Conservation (phyloP, 2,888 invertebrate genomes). For the Pristionchus exspectatus region DNA sequence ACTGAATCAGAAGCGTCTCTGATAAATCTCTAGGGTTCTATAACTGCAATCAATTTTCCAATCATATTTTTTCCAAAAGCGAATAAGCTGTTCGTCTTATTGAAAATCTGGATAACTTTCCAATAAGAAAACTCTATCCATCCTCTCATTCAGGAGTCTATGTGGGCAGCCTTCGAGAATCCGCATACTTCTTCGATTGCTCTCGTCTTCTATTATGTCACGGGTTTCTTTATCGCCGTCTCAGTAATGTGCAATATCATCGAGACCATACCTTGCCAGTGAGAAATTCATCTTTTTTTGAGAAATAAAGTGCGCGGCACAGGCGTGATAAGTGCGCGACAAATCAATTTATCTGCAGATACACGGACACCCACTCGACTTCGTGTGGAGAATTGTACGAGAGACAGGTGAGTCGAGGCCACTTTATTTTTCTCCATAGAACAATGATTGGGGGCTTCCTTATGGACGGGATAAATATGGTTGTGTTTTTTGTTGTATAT, state of each 20-base stretch:
- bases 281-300: background rate
- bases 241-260: slow-evolving; percentile 99
- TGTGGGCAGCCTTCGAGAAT: slow-evolving; percentile 99
- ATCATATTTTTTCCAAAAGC: too few relatives aligned
- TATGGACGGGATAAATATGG: background rate
- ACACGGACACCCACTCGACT: slow-evolving; percentile 61
- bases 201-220: slow-evolving; percentile 99
- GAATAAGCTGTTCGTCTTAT: too few relatives aligned
- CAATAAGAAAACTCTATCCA: background rate
- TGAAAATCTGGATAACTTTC: background rate
- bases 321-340: background rate
- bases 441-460: background rate
- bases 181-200: slow-evolving; percentile 98
- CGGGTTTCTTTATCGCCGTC: slow-evolving; percentile 96
- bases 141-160: slow-evolving; percentile 80
- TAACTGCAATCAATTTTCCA: too few relatives aligned
- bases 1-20: background rate
- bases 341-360: slow-evolving; percentile 52
- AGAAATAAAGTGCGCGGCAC: background rate
- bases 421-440: background rate
- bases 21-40: too few relatives aligned
- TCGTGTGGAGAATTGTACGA: slow-evolving; percentile 98
- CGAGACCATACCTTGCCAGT: slow-evolving; percentile 83
- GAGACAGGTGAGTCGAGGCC: slow-evolving; percentile 72
- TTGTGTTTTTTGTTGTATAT: background rate